phyloP scores from a whole-genome alignment of 2,888 invertebrate genomes.

The Macrophya annulata region DNA sequence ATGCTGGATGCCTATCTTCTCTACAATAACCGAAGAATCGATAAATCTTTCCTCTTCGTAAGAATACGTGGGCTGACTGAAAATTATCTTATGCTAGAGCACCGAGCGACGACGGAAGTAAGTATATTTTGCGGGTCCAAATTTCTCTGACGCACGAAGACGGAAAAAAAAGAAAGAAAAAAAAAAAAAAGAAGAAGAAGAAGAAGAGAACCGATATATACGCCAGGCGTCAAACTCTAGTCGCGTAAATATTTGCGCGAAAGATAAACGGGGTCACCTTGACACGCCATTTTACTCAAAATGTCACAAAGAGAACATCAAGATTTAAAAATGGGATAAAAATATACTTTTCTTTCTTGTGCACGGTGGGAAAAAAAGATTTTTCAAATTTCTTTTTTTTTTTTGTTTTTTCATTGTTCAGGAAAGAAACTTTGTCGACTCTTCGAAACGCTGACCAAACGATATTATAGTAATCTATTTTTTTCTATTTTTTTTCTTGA shows the following conservation, averaged over 20 bases:
- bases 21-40: background rate
- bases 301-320: conserved; percentile 41
- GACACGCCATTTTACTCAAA: conserved; percentile 28
- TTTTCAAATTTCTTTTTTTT: background rate
- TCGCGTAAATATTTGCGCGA: conserved; percentile 51
- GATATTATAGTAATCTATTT: background rate
- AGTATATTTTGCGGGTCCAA: conserved; percentile 15
- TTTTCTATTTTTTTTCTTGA: background rate
- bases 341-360: conserved; percentile 1
- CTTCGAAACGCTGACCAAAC: background rate
- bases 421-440: background rate
- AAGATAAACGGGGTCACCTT: conserved; percentile 52
- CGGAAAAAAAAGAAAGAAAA: background rate
- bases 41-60: conserved; percentile 27
- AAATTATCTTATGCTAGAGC: conserved; percentile 36
- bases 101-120: conserved; percentile 50
- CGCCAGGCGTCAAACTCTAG: conserved; percentile 40
- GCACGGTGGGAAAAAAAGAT: background rate
- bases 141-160: conserved; percentile 46
- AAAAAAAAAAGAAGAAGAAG: background rate
- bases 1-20: background rate
- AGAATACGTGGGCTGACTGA: conserved; percentile 37
- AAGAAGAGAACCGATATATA: conserved; percentile 32
- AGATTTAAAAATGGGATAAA: background rate
- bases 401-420: background rate